Conservation (phyloP, 2,113 vertebrate species). For the Piprites chloris region DNA sequence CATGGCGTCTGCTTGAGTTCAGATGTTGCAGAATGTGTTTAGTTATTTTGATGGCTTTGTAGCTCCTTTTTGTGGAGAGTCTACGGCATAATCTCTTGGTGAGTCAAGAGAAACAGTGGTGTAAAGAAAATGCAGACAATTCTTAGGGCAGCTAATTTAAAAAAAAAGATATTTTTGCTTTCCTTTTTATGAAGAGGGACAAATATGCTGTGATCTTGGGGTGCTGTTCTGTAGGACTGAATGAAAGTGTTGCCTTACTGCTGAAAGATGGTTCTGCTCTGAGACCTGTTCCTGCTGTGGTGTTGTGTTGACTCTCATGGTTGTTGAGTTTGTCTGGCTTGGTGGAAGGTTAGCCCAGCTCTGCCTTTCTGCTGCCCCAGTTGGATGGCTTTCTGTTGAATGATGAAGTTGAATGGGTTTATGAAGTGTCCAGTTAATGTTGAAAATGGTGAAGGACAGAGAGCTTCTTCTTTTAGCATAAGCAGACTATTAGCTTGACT, state of each 20-base stretch:
- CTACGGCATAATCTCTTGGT: background rate
- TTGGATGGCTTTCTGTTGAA: background rate
- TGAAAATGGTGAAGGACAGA: background rate
- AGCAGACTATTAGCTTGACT: background rate
- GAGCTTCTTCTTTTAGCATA: background rate
- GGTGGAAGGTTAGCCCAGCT: background rate
- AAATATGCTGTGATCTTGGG: background rate
- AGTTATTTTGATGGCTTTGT: background rate
- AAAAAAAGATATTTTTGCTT: background rate
- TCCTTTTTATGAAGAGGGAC: background rate
- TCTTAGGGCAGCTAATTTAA: background rate
- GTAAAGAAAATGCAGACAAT: background rate
- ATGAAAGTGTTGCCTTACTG: background rate
- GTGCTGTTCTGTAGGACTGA: background rate
- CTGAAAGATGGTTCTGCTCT: background rate
- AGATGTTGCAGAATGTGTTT: background rate
- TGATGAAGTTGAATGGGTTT: background rate
- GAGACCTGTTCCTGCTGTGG: rapidly evolving
- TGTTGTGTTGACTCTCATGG: background rate
- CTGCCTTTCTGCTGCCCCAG: background rate
- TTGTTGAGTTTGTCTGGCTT: background rate
- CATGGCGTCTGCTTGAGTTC: background rate
- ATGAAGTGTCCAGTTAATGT: background rate
- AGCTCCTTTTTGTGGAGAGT: background rate
- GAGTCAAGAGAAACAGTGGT: background rate